Conservation (phyloP, 92 coral and sea anemone species). For the Chrysogorgia sp. region DNA sequence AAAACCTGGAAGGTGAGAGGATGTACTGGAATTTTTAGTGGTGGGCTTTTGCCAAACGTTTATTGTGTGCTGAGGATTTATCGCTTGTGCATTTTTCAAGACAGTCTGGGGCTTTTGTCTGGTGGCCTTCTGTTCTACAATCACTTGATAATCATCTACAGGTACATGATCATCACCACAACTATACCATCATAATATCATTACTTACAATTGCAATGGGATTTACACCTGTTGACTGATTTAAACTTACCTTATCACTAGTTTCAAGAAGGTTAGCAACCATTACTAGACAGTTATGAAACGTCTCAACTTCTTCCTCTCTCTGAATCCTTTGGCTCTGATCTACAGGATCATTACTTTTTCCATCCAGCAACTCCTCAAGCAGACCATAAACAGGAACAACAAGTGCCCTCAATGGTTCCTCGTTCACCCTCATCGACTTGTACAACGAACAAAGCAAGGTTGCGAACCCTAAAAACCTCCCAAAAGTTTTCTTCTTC, state of each 20-base stretch:
- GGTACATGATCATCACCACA: too few species aligned
- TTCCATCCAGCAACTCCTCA: constrained; percentile 63
- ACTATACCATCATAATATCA: too few species aligned
- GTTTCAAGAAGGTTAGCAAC: constrained; percentile 67
- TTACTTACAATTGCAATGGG: too few species aligned
- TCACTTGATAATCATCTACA: too few species aligned
- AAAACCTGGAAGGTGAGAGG: too few species aligned
- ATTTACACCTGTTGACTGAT: background rate
- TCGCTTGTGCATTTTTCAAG: too few species aligned
- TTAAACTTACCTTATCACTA: constrained; percentile 65
- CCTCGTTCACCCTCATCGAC: constrained; percentile 63
- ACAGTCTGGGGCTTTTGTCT: too few species aligned
- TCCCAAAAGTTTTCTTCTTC: constrained; percentile 50
- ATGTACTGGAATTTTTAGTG: too few species aligned
- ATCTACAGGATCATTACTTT: constrained; percentile 1
- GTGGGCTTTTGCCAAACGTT: too few species aligned
- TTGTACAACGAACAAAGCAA: constrained; percentile 80
- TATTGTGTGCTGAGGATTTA: too few species aligned
- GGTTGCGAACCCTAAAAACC: constrained; percentile 72
- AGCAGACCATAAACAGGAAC: constrained; percentile 69
- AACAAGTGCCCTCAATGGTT: constrained; percentile 73
- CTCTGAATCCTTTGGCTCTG: too few species aligned
- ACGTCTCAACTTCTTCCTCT: constrained; percentile 68
- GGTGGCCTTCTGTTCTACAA: too few species aligned
- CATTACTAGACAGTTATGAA: constrained; percentile 62